A percentile compares a stretch with the other conserved stretches of the same genome.
Evolutionary conservation across 2,888 invertebrate species (phyloP).

Genomic region (Ectemnius continuus): DNA sequence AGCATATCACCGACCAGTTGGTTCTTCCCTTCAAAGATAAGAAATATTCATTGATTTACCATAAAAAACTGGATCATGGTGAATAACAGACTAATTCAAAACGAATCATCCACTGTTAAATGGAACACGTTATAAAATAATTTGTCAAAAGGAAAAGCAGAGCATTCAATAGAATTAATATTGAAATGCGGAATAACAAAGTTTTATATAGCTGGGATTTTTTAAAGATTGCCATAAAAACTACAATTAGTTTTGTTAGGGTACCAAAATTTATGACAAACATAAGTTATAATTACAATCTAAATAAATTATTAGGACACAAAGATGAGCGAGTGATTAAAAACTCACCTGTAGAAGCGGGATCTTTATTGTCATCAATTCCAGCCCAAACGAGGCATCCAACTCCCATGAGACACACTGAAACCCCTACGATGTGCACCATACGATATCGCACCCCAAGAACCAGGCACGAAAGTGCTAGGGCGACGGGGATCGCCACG

Average conservation of each 20-base stretch:
- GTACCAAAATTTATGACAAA: not conserved
- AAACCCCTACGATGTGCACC: constrained; percentile 88
- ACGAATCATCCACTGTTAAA: no score
- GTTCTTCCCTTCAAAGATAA: constrained; percentile 82
- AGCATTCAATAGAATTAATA: no score
- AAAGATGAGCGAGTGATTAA: not conserved
- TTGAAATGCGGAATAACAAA: no score
- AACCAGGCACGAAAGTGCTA: constrained; percentile 88
- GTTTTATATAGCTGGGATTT: no score
- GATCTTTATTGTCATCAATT: constrained; percentile 84
- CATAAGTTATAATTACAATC: not conserved
- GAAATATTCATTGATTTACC: not conserved
- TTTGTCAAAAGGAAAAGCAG: no score
- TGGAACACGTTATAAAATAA: no score
- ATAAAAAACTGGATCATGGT: no score
- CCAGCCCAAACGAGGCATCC: constrained; percentile 92
- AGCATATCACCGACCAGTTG: constrained; percentile 90
- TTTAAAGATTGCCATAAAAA: no score
- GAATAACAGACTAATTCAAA: no score
- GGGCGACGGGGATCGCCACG: constrained; percentile 90
- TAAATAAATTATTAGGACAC: not conserved
- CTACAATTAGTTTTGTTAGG: not conserved
- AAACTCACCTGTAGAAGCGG: constrained; percentile 65
- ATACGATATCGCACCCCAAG: constrained; percentile 87
- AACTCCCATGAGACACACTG: constrained; percentile 89